A percentile compares a stretch with the other conserved stretches of the same genome.
These are phyloP conservation scores for Cyclopterus lumpus DNA, from an alignment of 2,797 vertebrate species.

Conservation along the genomic window DNA sequence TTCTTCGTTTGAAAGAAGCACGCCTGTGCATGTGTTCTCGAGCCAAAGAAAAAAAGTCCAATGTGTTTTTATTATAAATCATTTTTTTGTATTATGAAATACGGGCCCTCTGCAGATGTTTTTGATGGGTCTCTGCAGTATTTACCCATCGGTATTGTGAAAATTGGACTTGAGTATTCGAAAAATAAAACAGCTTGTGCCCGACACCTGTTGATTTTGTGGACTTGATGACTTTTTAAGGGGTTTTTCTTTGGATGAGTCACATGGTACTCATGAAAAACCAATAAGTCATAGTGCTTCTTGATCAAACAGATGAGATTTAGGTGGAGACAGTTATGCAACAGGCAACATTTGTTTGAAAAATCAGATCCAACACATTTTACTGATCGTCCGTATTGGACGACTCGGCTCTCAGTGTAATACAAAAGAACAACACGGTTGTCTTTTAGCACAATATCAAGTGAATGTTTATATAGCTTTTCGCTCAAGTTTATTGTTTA, in stretches of 20 bases:
- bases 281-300: background rate
- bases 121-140: constrained; percentile 6
- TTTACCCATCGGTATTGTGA: constrained; percentile 5
- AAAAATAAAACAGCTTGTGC: background rate
- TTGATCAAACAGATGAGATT: constrained; percentile 4
- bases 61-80: background rate
- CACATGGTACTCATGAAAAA: background rate
- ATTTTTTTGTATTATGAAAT: constrained; percentile 10
- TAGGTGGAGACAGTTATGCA: constrained; percentile 5
- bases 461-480: background rate
- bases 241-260: background rate
- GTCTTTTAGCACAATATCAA: background rate
- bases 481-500: background rate
- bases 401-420: background rate
- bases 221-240: constrained; percentile 10
- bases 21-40: background rate
- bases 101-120: background rate
- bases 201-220: constrained; percentile 19
- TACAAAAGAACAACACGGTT: background rate
- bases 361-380: background rate
- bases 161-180: background rate
- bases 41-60: background rate
- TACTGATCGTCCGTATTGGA: background rate
- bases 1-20: background rate
- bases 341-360: background rate